phyloP scores from a whole-genome alignment of 1,140 invertebrate species.

The Gryon sp. region DNA sequence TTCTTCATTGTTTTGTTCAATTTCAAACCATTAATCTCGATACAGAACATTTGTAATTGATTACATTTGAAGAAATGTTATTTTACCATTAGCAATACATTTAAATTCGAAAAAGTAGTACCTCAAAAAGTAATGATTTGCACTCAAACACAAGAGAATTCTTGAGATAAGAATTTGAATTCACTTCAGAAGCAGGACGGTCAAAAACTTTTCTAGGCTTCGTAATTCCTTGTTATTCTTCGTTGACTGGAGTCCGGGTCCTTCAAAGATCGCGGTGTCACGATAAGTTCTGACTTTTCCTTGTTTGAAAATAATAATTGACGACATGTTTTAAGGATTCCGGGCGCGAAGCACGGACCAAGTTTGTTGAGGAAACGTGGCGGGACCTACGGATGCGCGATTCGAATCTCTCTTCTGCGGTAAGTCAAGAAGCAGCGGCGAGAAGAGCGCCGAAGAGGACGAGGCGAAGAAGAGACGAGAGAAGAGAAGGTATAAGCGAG shows the following conservation, averaged over 20 bases:
- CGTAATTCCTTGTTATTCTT: no score
- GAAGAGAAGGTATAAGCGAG: conserved; percentile 48
- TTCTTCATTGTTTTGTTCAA: no score
- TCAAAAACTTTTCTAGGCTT: conserved; percentile 26
- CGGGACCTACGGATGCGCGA: conserved; percentile 66
- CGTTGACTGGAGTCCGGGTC: no score
- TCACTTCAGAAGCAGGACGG: no score
- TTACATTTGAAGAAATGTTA: no score
- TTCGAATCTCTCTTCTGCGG: conserved; percentile 68
- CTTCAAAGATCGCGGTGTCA: conserved; percentile 23
- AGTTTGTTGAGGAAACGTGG: conserved; percentile 64
- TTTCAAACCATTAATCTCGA: no score
- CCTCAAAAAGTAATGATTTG: no score
- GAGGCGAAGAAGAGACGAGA: conserved; percentile 30
- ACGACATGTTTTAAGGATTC: conserved; percentile 66
- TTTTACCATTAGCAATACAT: no score
- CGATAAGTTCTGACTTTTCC: conserved; percentile 52
- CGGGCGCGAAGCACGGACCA: conserved; percentile 59
- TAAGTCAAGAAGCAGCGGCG: conserved; percentile 60
- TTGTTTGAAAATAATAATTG: conserved; percentile 64
- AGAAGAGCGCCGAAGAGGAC: conserved; percentile 26
- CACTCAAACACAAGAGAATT: no score
- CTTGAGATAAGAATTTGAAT: no score
- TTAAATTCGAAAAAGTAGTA: no score
- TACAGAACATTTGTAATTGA: no score